phyloP scores from a whole-genome alignment of 2,797 vertebrate species.

The Liasis olivaceus region DNA sequence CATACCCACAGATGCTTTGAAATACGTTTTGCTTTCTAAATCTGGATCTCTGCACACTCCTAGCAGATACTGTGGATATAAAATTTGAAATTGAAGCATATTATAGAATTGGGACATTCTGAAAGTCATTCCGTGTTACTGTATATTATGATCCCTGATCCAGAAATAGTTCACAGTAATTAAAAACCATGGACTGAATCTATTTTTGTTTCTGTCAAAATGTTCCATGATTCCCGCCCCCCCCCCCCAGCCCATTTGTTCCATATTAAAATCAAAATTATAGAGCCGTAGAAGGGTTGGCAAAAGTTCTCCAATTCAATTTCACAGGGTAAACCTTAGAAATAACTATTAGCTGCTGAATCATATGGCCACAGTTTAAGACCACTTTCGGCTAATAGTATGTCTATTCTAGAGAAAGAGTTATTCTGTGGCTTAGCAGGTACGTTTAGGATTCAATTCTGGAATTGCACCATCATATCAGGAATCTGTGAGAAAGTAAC shows the following conservation, averaged over 20 bases:
- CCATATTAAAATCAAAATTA: conserved; percentile 34
- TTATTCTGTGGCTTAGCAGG: not conserved
- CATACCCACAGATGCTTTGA: too few species aligned
- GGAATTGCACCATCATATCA: not conserved
- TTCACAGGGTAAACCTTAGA: not conserved
- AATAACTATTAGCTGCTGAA: not conserved
- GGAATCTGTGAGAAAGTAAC: too few species aligned
- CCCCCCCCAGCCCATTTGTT: conserved; percentile 48
- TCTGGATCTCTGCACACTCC: too few species aligned
- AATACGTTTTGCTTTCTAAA: too few species aligned
- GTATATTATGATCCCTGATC: conserved; percentile 61
- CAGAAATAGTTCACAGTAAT: conserved; percentile 64
- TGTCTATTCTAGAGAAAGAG: not conserved
- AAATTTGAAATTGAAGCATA: too few species aligned
- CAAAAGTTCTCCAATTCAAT: not conserved
- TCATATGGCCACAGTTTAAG: not conserved
- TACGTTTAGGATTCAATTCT: not conserved
- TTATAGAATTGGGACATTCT: not conserved
- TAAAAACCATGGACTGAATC: conserved; percentile 68
- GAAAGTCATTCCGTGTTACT: conserved; percentile 27
- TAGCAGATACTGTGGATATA: too few species aligned
- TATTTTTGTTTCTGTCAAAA: conserved; percentile 63
- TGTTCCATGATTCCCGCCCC: conserved; percentile 49
- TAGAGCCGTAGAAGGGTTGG: conserved; percentile 17
- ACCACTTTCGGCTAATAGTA: not conserved